Percentiles rank a stretch among this genome's conserved stretches.
phyloP scores from a whole-genome alignment of 2,797 vertebrate species.

The Sarcophilus harrisii region DNA sequence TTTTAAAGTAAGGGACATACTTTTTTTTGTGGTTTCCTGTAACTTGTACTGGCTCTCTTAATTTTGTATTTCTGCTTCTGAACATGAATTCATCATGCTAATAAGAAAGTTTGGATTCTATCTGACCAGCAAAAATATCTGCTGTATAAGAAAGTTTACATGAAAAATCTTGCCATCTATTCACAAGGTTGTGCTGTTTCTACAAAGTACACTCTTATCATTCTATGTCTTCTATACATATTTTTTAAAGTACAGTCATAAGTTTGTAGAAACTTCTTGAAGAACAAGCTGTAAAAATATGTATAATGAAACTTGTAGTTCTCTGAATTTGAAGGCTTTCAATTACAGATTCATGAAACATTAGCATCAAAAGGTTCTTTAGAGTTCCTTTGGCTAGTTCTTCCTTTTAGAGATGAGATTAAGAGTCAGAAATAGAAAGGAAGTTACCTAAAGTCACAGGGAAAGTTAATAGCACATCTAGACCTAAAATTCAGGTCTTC shows the following conservation, averaged over 20 bases:
- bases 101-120: conserved; percentile 46
- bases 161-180: conserved; percentile 17
- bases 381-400: not conserved
- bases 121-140: conserved; percentile 23
- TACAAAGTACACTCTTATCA: conserved; percentile 26
- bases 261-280: not conserved
- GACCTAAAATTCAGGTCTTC: conserved; percentile 28
- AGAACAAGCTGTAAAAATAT: not conserved
- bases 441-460: not conserved
- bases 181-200: not conserved
- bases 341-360: not conserved
- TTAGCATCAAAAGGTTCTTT: not conserved
- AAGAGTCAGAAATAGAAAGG: not conserved
- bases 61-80: conserved; percentile 43
- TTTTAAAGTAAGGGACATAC: not conserved
- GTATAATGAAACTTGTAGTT: not conserved
- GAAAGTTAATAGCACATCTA: not conserved
- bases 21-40: conserved; percentile 10
- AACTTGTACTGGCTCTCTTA: conserved; percentile 40
- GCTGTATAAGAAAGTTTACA: conserved; percentile 16
- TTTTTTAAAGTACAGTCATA: not conserved
- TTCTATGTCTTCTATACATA: not conserved
- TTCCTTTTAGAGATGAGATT: not conserved
- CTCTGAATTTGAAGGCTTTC: not conserved
- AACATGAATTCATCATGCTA: not conserved